Percentiles rank a stretch among this genome's conserved stretches.
phyloP scores from a whole-genome alignment of 2,113 vertebrate species.

The Hemiscyllium ocellatum region DNA sequence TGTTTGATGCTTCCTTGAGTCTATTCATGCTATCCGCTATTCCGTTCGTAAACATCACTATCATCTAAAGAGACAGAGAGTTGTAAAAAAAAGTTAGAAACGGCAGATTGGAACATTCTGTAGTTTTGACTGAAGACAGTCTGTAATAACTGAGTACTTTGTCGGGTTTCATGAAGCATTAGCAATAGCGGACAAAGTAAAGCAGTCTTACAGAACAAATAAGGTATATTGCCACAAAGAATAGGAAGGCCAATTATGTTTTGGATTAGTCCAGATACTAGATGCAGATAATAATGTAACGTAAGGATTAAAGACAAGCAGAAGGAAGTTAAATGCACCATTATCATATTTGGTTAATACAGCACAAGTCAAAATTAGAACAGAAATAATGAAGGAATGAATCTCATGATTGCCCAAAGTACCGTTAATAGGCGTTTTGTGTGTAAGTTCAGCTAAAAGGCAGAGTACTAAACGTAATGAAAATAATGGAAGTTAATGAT shows the following conservation, averaged over 20 bases:
- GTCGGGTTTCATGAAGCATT: background rate
- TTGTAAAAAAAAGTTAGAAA: background rate
- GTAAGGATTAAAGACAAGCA: background rate
- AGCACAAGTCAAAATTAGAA: background rate
- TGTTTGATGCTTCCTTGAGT: slow-evolving; percentile 53
- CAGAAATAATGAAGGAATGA: background rate
- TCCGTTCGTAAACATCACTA: slow-evolving; percentile 78
- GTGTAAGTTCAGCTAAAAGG: background rate
- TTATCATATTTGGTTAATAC: background rate
- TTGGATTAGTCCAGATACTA: background rate
- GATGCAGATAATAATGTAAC: background rate
- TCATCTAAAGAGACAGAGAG: slow-evolving; percentile 55
- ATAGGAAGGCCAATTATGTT: background rate
- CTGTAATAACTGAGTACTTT: background rate
- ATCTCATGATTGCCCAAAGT: background rate
- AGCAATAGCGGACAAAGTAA: background rate
- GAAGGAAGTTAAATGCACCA: background rate
- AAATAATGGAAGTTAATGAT: background rate
- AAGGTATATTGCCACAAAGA: background rate
- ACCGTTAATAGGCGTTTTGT: background rate
- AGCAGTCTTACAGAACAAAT: background rate
- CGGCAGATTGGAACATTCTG: background rate
- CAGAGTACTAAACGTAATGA: background rate
- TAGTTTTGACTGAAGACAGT: background rate
- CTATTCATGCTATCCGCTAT: slow-evolving; percentile 59